phyloP scores from a whole-genome alignment of 2,888 invertebrate genomes.

The Rhingia rostrata region DNA sequence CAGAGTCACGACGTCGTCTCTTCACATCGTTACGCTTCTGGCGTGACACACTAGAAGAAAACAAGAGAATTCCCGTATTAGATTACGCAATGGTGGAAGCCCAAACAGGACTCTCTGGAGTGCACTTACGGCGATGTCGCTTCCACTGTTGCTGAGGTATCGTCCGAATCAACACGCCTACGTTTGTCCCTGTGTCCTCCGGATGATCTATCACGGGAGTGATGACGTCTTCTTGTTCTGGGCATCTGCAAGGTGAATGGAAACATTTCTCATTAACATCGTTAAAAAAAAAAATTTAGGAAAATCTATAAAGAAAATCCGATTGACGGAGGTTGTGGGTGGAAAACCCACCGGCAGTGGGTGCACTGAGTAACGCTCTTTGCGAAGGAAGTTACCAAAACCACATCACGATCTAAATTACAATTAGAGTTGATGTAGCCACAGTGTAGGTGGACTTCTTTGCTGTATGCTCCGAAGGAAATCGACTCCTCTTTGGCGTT shows the following conservation, averaged over 20 bases:
- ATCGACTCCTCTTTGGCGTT: background rate
- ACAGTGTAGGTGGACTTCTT: constrained; percentile 14
- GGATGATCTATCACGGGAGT: constrained; percentile 86
- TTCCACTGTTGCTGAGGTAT: constrained; percentile 80
- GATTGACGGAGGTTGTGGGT: constrained; percentile 13
- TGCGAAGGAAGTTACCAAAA: constrained; percentile 36
- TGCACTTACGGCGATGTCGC: constrained; percentile 81
- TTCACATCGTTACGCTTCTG: constrained; percentile 81
- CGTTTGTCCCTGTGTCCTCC: constrained; percentile 85
- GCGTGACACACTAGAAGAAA: constrained; percentile 77
- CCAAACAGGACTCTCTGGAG: constrained; percentile 6
- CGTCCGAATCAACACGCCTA: constrained; percentile 87
- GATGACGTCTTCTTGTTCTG: constrained; percentile 91
- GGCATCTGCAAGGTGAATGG: constrained; percentile 87
- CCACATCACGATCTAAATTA: constrained; percentile 23
- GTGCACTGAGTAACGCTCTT: constrained; percentile 8
- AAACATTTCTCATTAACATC: background rate
- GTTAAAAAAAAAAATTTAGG: constrained; percentile 40
- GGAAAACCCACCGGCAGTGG: constrained; percentile 14
- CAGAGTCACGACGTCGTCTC: constrained; percentile 87
- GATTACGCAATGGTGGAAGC: background rate
- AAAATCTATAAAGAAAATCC: constrained; percentile 8
- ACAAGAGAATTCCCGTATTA: constrained; percentile 1
- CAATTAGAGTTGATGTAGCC: constrained; percentile 19
- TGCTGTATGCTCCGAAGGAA: background rate